phyloP scores from a whole-genome alignment of 2,888 invertebrate species.

The Agrochola macilenta region DNA sequence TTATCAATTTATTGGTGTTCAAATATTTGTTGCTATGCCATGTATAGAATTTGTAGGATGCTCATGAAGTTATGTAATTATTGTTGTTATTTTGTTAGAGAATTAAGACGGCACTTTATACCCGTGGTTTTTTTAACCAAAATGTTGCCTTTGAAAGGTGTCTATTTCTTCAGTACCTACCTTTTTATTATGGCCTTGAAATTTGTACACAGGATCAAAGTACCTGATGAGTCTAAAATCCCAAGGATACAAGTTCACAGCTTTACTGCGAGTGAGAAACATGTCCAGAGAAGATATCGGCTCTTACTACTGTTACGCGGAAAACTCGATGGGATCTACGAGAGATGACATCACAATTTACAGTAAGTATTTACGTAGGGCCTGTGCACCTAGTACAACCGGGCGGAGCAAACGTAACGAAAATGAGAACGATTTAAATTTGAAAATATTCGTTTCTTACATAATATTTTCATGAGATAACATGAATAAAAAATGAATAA shows the following conservation, averaged over 20 bases:
- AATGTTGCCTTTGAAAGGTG: not conserved
- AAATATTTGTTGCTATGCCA: not conserved
- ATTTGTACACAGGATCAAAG: constrained; percentile 70
- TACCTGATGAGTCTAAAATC: constrained; percentile 78
- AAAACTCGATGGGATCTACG: constrained; percentile 92
- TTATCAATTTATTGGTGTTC: not conserved
- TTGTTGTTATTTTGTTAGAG: not conserved
- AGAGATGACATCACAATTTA: constrained; percentile 92
- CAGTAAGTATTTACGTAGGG: constrained; percentile 86
- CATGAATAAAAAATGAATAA: no score
- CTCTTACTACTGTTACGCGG: constrained; percentile 92
- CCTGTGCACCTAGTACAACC: not conserved
- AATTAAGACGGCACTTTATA: not conserved
- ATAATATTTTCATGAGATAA: no score
- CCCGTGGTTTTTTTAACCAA: no score
- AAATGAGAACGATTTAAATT: not conserved
- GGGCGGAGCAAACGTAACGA: not conserved
- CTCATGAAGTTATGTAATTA: not conserved
- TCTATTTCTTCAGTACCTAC: not conserved
- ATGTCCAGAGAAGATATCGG: constrained; percentile 91
- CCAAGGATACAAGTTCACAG: constrained; percentile 90
- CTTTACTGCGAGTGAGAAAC: constrained; percentile 90
- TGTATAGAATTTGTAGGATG: no score
- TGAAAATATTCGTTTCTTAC: not conserved
- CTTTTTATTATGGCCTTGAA: not conserved